A percentile compares a stretch with the other conserved stretches of the same genome.
Evolutionary conservation across 2,888 invertebrate species (phyloP).

Genomic region (Nemotelus pantherinus): DNA sequence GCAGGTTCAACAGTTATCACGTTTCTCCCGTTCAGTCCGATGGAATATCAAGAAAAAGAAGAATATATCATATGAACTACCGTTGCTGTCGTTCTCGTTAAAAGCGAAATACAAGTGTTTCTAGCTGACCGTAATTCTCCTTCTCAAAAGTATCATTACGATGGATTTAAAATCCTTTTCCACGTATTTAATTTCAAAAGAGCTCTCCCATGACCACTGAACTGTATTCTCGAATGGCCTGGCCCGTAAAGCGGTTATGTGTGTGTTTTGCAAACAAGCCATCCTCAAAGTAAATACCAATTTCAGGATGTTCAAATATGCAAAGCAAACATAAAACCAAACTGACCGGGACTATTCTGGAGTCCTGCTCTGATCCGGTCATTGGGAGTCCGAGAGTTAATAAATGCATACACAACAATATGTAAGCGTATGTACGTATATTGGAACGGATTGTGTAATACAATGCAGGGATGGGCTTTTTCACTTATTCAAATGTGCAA

Average conservation of each 20-base stretch:
- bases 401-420: slow-evolving; percentile 34
- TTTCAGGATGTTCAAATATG: slow-evolving; percentile 43
- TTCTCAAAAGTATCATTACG: slow-evolving; percentile 26
- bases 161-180: slow-evolving; percentile 37
- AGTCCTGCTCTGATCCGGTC: slow-evolving; percentile 8
- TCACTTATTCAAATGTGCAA: slow-evolving; percentile 43
- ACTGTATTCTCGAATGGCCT: slow-evolving; percentile 1
- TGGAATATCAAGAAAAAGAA: too few relatives aligned
- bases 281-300: slow-evolving; percentile 44
- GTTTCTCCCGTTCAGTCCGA: too few relatives aligned
- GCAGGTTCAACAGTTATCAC: too few relatives aligned
- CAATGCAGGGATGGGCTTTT: slow-evolving; percentile 22
- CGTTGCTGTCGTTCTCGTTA: not conserved
- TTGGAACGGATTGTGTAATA: not conserved
- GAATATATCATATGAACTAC: too few relatives aligned
- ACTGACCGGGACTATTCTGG: slow-evolving; percentile 34
- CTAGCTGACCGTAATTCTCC: not conserved
- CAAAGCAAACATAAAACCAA: slow-evolving; percentile 40
- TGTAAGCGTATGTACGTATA: not conserved
- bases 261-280: slow-evolving; percentile 40
- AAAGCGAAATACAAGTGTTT: not conserved
- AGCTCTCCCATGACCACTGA: slow-evolving; percentile 37
- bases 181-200: slow-evolving; percentile 40
- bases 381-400: slow-evolving; percentile 7
- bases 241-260: slow-evolving; percentile 23